Percentiles rank a stretch among this genome's conserved stretches.
Conservation (phyloP, 2,113 vertebrate genomes). For the Callionymus lyra region DNA sequence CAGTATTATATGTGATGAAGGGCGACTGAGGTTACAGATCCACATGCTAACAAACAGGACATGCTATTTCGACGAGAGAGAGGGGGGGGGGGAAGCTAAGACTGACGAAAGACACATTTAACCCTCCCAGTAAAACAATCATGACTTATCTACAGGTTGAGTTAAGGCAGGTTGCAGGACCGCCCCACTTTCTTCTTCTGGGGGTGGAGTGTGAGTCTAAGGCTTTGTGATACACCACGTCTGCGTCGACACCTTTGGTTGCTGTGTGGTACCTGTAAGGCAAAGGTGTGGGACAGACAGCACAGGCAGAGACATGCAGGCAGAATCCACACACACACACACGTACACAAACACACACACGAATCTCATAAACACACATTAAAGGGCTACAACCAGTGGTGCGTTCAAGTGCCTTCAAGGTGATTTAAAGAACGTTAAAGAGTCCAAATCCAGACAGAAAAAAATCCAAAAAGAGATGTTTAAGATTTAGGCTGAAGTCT, state of each 20-base stretch:
- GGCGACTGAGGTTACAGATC: constrained; percentile 16
- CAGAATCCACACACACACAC: constrained; percentile 13
- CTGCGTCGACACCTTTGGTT: constrained; percentile 35
- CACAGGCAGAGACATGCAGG: constrained; percentile 39
- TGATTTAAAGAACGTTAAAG: too few relatives aligned
- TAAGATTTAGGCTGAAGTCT: too few relatives aligned
- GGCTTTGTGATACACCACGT: constrained; percentile 48
- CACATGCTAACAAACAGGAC: constrained; percentile 30
- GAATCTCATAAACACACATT: too few relatives aligned
- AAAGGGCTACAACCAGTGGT: constrained; percentile 45
- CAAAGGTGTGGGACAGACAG: constrained; percentile 56
- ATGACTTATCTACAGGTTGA: constrained; percentile 8
- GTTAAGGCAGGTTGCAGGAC: constrained; percentile 61
- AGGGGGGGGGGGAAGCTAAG: constrained; percentile 4
- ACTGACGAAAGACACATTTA: constrained; percentile 13
- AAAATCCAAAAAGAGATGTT: too few relatives aligned
- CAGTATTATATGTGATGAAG: neutral
- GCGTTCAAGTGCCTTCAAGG: too few relatives aligned
- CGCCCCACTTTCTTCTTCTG: constrained; percentile 36
- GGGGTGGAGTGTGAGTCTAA: constrained; percentile 41
- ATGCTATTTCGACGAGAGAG: constrained; percentile 24
- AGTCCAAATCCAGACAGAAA: too few relatives aligned
- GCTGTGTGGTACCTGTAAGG: constrained; percentile 61
- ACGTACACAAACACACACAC: constrained; percentile 39
- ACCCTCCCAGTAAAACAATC: constrained; percentile 2